Evolutionary conservation across 2,888 invertebrate genomes (phyloP).

Genomic region (Smittia aterrima): DNA sequence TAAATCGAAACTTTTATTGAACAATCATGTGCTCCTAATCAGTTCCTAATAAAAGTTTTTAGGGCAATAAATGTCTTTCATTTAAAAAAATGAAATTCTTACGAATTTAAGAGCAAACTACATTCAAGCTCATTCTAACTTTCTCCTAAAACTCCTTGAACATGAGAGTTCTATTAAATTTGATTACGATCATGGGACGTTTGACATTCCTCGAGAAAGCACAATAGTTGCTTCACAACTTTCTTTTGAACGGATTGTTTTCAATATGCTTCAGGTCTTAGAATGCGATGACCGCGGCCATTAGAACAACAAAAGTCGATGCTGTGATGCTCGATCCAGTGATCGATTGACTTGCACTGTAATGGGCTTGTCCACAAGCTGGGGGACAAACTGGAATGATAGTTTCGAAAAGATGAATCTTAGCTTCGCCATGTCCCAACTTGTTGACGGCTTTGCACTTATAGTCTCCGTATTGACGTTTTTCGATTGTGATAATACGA

Average conservation of each 20-base stretch:
- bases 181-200: no score
- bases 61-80: no score
- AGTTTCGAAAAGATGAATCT: slow-evolving; percentile 82
- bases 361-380: slow-evolving; percentile 64
- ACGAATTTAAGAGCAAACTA: no score
- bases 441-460: slow-evolving; percentile 87
- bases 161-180: no score
- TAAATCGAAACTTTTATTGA: no score
- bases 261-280: neutral
- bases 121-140: no score
- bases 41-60: no score
- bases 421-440: slow-evolving; percentile 74
- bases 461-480: slow-evolving; percentile 82
- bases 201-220: neutral
- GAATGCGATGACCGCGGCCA: slow-evolving; percentile 55
- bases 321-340: slow-evolving; percentile 45
- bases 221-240: neutral
- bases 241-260: neutral
- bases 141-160: no score
- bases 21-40: no score
- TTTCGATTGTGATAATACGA: slow-evolving; percentile 86
- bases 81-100: no score
- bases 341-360: slow-evolving; percentile 44
- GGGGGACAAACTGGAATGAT: slow-evolving; percentile 91
- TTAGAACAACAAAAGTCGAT: slow-evolving; percentile 56